Evolutionary conservation across 2,113 vertebrate species (phyloP), one percentile per base, ranked within the genome.

Genomic region (Casuarius casuarius): DNA sequence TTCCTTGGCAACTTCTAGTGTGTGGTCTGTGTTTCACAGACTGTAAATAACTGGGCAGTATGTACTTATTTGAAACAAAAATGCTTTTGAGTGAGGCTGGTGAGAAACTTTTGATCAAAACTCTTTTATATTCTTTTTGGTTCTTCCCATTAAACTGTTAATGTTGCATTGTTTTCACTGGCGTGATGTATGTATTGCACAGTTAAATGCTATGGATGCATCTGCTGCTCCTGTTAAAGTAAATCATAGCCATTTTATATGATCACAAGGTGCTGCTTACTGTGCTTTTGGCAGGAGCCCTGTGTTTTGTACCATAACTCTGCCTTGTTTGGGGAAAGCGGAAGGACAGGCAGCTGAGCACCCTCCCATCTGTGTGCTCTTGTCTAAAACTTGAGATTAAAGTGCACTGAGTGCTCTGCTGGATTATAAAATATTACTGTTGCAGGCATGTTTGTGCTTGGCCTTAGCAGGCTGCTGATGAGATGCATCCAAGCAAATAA

Each of bases 141-240:
- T 61, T 87, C n/a, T 65, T 63, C 68, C 48, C 19, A 5, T 25
- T 0, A 1, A 52, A 38, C 19, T 31, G 48, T 25, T 29, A 8
- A 8, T 10, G 17, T 22, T 8, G 35, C 16, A 7, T 3, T 35
- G 13, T n/a, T 67, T n/a, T 72, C 26, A 28, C 12, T 65, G 38
- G 42, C 35, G n/a, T 6, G 48, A 61, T 28, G 48, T 72, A 38
- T 20, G 14, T 22, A 9, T 44, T 16, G 52, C 38, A 25, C n/a
- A 2, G 2, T 4, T 44, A 59, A 63, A 51, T 25, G 62, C 13
- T 5, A 14, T 0, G 25, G 21, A 21, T 48, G 59, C 0, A 0
- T 68, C 59, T 73, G 44, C 48, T 46, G 42, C 31, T 29, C n/a
- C 35, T 58, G 1, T 29, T 58, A 3, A 14, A 51, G 67, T n/a